Conservation (phyloP, 2,797 vertebrate genomes). For the Acomys russatus region DNA sequence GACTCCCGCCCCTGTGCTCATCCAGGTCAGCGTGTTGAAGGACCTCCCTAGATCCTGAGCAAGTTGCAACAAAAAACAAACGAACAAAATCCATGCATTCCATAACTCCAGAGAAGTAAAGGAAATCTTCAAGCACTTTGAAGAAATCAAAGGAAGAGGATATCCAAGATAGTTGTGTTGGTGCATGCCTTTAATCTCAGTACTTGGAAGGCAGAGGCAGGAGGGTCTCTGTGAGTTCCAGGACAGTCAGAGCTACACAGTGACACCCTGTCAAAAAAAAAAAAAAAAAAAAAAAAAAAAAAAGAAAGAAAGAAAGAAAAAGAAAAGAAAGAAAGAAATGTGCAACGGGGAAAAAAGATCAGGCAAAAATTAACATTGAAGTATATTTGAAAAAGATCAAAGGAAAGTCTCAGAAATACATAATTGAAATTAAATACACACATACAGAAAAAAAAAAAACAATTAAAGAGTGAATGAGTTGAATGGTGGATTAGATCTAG, state of each 20-base stretch:
- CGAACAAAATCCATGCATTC: background rate
- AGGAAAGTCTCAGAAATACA: background rate
- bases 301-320: too few species aligned
- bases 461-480: background rate
- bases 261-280: too few species aligned
- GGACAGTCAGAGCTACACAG: too few species aligned
- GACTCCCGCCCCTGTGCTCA: background rate
- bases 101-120: conserved; percentile 7
- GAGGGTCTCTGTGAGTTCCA: too few species aligned
- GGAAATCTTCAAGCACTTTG: background rate
- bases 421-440: conserved; percentile 15
- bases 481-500: background rate
- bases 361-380: background rate
- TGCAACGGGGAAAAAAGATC: too few species aligned
- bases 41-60: background rate
- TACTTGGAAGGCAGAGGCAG: too few species aligned
- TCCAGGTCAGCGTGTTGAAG: background rate
- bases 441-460: background rate
- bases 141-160: background rate
- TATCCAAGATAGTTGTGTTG: background rate
- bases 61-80: background rate
- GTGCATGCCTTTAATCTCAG: too few species aligned
- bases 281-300: too few species aligned
- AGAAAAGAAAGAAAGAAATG: too few species aligned
- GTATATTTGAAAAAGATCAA: background rate